These are phyloP conservation scores for Channallabes apus DNA, from an alignment of 2,797 vertebrate genomes.

Conservation along the genomic window DNA sequence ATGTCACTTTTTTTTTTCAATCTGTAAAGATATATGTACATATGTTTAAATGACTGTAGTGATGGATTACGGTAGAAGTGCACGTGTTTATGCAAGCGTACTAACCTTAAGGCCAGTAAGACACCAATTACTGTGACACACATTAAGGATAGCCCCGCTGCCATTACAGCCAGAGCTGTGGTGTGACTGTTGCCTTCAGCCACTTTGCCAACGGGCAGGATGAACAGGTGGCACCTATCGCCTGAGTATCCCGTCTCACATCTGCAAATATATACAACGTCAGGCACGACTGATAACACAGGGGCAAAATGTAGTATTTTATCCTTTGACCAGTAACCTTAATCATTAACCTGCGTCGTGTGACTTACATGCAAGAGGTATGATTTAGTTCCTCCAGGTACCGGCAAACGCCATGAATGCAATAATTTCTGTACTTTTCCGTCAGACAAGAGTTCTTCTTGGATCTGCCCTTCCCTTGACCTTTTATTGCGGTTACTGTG, in stretches of 20 bases:
- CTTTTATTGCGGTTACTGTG: slow-evolving; percentile 65
- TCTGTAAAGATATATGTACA: slow-evolving; percentile 61
- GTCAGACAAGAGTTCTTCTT: slow-evolving; percentile 79
- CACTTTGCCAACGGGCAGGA: slow-evolving; percentile 71
- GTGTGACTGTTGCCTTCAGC: slow-evolving; percentile 74
- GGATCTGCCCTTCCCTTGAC: slow-evolving; percentile 68
- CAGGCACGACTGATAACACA: neutral
- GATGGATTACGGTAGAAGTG: too few species aligned
- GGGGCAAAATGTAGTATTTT: neutral
- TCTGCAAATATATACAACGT: slow-evolving; percentile 59
- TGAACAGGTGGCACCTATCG: slow-evolving; percentile 78
- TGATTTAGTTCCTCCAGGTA: slow-evolving; percentile 71
- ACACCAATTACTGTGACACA: slow-evolving; percentile 79
- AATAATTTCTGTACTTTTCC: slow-evolving; percentile 78
- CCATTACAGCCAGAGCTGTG: slow-evolving; percentile 75
- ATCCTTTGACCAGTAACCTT: neutral
- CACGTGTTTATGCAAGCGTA: neutral
- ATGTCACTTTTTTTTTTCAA: slow-evolving; percentile 79
- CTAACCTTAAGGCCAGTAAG: slow-evolving; percentile 80
- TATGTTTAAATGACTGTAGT: neutral
- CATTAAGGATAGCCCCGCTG: slow-evolving; percentile 77
- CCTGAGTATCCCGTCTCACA: slow-evolving; percentile 81
- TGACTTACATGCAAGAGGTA: slow-evolving; percentile 80
- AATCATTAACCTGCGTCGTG: neutral
- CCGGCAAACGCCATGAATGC: slow-evolving; percentile 80